Percentiles rank a stretch among this genome's conserved stretches.
Conservation (phyloP, 2,888 invertebrate species). For the Polymixis flavicincta region DNA sequence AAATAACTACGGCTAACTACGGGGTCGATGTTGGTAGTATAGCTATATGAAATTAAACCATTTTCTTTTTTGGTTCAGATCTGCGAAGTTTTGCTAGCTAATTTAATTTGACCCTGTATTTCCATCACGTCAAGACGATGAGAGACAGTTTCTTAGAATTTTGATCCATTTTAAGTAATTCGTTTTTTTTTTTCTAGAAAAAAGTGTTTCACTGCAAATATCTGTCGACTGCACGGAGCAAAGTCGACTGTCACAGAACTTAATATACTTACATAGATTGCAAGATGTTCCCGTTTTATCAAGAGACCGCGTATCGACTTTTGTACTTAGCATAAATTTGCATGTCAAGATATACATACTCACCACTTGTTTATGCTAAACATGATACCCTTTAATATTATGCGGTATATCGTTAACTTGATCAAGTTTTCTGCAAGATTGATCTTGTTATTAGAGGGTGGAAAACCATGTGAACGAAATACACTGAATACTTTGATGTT, state of each 20-base stretch:
- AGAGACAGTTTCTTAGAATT: not conserved
- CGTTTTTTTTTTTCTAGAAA: not conserved
- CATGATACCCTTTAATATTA: slow-evolving; percentile 74
- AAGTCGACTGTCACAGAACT: slow-evolving; percentile 39
- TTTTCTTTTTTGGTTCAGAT: no score
- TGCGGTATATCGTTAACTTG: slow-evolving; percentile 72
- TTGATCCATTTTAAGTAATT: not conserved
- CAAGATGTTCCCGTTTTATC: slow-evolving; percentile 63
- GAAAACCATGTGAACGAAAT: not conserved
- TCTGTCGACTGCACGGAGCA: no score
- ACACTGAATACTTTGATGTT: not conserved
- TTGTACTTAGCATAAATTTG: slow-evolving; percentile 89
- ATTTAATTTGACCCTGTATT: not conserved
- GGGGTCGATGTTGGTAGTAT: not conserved
- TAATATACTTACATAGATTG: slow-evolving; percentile 55
- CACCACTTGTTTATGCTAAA: slow-evolving; percentile 78
- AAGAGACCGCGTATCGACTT: slow-evolving; percentile 84
- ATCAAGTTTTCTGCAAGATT: slow-evolving; percentile 62
- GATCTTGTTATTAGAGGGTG: slow-evolving; percentile 40
- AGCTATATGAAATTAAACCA: not conserved
- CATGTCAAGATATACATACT: slow-evolving; percentile 81
- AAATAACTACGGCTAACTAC: not conserved
- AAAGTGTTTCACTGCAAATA: slow-evolving; percentile 28
- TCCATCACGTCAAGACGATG: not conserved
- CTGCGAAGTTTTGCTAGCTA: no score